Percentiles rank a stretch among this genome's conserved stretches.
Evolutionary conservation across 2,888 invertebrate species (phyloP).

Genomic region (Matsumyia berberina): DNA sequence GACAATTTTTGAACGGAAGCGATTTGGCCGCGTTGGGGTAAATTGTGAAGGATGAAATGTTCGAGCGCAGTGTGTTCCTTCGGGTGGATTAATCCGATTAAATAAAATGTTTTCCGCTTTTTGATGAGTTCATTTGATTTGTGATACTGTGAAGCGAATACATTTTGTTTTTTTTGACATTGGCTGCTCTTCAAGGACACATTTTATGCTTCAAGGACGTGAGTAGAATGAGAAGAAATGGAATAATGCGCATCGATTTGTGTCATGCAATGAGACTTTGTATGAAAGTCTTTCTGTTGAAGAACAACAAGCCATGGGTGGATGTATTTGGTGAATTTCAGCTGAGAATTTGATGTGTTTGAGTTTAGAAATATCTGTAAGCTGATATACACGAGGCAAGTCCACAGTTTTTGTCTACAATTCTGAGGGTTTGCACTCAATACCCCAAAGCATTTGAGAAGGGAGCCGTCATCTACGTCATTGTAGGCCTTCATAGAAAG

Average conservation of each 20-base stretch:
- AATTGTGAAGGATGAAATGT: background rate
- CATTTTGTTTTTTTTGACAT: background rate
- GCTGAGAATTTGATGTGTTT: too few relatives aligned
- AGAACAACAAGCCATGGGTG: too few relatives aligned
- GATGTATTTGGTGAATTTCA: too few relatives aligned
- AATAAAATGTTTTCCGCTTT: constrained; percentile 29
- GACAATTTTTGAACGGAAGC: constrained; percentile 14
- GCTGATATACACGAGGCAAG: too few relatives aligned
- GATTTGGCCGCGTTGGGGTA: background rate
- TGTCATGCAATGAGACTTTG: too few relatives aligned
- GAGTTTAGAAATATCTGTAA: too few relatives aligned
- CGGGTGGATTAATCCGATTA: constrained; percentile 57
- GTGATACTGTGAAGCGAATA: background rate
- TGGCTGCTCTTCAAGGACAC: background rate
- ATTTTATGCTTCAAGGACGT: background rate
- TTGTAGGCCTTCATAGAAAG: too few relatives aligned
- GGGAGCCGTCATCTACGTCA: too few relatives aligned
- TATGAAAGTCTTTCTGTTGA: too few relatives aligned
- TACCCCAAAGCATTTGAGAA: too few relatives aligned
- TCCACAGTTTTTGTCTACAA: too few relatives aligned
- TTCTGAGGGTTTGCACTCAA: too few relatives aligned
- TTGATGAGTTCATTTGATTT: constrained; percentile 40
- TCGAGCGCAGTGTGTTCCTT: background rate
- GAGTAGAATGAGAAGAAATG: background rate
- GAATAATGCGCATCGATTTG: background rate